phyloP scores from a whole-genome alignment of 2,888 invertebrate genomes.

The Eucera pruinosa region DNA sequence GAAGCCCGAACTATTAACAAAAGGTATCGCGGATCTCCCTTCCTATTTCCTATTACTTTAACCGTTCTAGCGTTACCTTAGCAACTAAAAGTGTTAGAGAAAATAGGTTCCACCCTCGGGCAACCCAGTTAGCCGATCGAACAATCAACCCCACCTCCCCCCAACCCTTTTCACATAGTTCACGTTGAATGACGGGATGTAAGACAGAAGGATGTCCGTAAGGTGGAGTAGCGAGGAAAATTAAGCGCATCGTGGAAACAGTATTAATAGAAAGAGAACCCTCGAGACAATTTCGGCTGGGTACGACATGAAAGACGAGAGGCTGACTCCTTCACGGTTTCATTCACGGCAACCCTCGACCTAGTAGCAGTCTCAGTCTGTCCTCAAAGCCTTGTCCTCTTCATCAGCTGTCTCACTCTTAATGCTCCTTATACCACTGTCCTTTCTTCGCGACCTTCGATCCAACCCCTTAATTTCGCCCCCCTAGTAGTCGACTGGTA shows the following conservation, averaged over 20 bases:
- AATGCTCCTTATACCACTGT: slow-evolving; percentile 20
- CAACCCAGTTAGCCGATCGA: background rate
- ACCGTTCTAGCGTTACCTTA: too few species aligned
- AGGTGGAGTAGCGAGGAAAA: background rate
- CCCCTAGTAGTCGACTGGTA: slow-evolving; percentile 38
- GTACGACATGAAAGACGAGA: slow-evolving; percentile 55
- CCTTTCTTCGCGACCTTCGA: slow-evolving; percentile 47
- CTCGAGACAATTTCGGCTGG: slow-evolving; percentile 41
- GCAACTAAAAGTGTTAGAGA: background rate
- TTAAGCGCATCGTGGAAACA: slow-evolving; percentile 32
- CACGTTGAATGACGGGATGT: background rate
- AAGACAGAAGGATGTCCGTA: background rate
- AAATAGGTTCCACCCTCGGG: background rate
- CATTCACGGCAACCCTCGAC: slow-evolving; percentile 61
- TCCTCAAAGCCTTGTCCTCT: slow-evolving; percentile 57
- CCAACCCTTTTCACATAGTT: background rate
- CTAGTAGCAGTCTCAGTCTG: slow-evolving; percentile 45
- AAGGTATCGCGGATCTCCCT: too few species aligned
- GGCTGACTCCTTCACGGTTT: slow-evolving; percentile 54
- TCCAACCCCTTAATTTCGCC: slow-evolving; percentile 56
- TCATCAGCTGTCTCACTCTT: slow-evolving; percentile 50
- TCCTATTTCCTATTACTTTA: too few species aligned
- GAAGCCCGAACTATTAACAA: too few species aligned
- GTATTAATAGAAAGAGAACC: slow-evolving; percentile 51
- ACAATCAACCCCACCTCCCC: background rate